Conservation (phyloP, 2,113 vertebrate genomes). For the Casuarius casuarius region DNA sequence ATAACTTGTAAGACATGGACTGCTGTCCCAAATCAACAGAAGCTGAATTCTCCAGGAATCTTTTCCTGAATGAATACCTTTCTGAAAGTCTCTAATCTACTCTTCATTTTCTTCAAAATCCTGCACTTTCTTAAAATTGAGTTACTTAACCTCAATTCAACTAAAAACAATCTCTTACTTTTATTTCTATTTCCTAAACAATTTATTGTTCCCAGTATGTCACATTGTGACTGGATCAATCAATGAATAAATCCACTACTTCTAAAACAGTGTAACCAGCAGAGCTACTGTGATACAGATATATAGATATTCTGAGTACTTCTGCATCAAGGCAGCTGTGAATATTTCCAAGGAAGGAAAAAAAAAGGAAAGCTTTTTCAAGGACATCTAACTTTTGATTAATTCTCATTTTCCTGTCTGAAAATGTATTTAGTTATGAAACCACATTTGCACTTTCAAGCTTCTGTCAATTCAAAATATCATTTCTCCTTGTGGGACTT, state of each 20-base stretch:
- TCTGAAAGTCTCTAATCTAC: background rate
- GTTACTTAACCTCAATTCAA: background rate
- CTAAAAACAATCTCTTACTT: background rate
- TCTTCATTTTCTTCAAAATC: background rate
- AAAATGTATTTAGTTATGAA: slow-evolving; percentile 48
- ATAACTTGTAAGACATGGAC: background rate
- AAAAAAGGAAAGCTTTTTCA: background rate
- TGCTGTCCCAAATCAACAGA: background rate
- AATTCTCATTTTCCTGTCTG: slow-evolving; percentile 33
- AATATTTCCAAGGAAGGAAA: background rate
- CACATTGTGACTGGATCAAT: background rate
- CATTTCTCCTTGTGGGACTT: background rate
- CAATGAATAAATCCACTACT: background rate
- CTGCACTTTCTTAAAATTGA: background rate
- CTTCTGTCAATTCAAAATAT: background rate
- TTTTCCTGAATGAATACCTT: background rate
- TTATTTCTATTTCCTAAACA: background rate
- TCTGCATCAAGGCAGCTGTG: background rate
- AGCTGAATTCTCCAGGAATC: background rate
- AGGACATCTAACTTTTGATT: slow-evolving; percentile 7
- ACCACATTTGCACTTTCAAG: slow-evolving; percentile 31
- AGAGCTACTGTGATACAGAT: background rate
- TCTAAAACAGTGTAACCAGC: background rate
- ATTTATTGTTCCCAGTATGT: background rate
- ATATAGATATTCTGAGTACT: background rate